Evolutionary conservation across 2,113 vertebrate species (phyloP), one percentile per base, ranked within the genome.

Genomic region (Oryzias woworae): DNA sequence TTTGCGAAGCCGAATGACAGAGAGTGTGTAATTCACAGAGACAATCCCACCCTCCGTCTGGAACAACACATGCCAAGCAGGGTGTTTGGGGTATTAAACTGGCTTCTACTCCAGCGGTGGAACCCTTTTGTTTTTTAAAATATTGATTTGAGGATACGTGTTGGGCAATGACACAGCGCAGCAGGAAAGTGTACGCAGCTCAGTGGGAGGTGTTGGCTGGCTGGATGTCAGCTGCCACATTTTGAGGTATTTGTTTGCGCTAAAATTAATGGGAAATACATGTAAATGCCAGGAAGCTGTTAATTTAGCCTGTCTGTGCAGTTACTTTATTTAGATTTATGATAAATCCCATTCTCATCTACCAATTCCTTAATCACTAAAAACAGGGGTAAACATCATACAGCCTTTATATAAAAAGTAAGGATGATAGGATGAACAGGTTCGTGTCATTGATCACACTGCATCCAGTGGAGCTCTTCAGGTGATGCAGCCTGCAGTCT

Each of bases 81-180:
- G 16, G 53, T 44, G 66, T 12, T 4, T 4, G 68, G 55, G 70
- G 58, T 62, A 61, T 78, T 78, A 61, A 69, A 74, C 23, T 53
- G 10, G 13, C 44, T 4, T 26, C 60, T 73, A 36, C 66, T 73
- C 66, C 51, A 60, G 48, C n/a, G 12, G 1, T 15, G 31, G n/a
- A 88, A 51, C 71, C 53, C 52, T 66, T 68, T 83, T 88, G 83
- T 92, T 90, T 92, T 90, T 92, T 87, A 79, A 87, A 90, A 85
- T 90, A 91, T 87, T 91, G 92, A 93, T 93, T 89, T 88, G 77
- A 86, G 86, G 78, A 12, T 85, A 83, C 58, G 81, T 58, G 86
- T 90, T 86, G 72, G 80, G 81, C 72, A 82, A 64, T 88, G 74
- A 66, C 71, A 73, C 78, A 77, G 81, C 70, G 74, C 87, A 65